Evolutionary conservation across 2,888 invertebrate genomes (phyloP), one percentile per base, ranked within the genome.

Genomic region (Augiades crinisus): DNA sequence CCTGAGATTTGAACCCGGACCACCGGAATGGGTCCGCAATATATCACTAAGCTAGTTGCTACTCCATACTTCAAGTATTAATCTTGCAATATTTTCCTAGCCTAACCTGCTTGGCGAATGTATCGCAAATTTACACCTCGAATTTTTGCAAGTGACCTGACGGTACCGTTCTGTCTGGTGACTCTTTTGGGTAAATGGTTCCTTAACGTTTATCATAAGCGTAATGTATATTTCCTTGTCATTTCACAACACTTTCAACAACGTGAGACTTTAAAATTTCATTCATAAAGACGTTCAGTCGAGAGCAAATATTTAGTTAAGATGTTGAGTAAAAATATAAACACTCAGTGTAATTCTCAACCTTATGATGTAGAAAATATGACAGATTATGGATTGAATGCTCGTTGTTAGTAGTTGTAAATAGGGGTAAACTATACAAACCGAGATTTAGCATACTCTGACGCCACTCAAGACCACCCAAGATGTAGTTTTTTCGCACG

Each of bases 381-480:
- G 34, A 49, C 12, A 13, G 4, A 70, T 8, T 58, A 56, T 64
- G 8, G 54, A 55, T 60, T 53, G 24, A 68, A 54, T 2, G 5
- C 3, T 14, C 7, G 2, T 12, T 30, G n/a, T 21, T 17, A 31
- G 2, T 4, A 44, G 37, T 45, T 44, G 44, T 44, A 44, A 51
- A 45, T 7, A 0, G 0, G 61, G 66, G 61, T 72, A 71, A 72
- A 72, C 70, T 68, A 80, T 71, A 79, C 75, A 81, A 73, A 69
- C 70, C 66, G 58, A 70, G 77, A 77, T 78, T 80, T 79, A 72
- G 78, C 76, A 74, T 70, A 69, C 70, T 65, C 70, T 79, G 78
- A 86, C 86, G 86, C 86, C 86, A 86, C 83, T 78, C 72, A 62
- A 68, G 87, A 75, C 88, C 88, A 88, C 88, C 87, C 88, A 88